Conservation (phyloP, 2,888 invertebrate genomes). For the Druceiella hillmani region DNA sequence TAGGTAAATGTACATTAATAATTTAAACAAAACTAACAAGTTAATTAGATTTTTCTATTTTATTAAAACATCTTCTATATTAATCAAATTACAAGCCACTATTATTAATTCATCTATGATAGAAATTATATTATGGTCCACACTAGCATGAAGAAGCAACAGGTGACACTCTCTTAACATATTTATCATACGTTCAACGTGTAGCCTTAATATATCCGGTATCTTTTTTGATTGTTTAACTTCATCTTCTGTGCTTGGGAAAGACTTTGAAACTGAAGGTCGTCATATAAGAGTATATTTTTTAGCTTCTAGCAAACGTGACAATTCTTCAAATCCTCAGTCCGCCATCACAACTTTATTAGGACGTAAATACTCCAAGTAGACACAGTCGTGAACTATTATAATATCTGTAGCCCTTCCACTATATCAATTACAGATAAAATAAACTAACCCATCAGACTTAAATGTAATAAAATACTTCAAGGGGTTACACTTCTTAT, state of each 20-base stretch:
- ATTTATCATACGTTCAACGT: slow-evolving; percentile 12
- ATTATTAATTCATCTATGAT: slow-evolving; percentile 9
- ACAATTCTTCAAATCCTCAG: too few relatives aligned
- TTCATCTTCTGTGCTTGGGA: slow-evolving; percentile 7
- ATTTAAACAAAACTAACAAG: slow-evolving; percentile 2
- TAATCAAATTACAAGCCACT: slow-evolving; percentile 7
- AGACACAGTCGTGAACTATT: too few relatives aligned
- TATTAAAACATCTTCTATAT: slow-evolving; percentile 6
- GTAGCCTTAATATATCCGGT: slow-evolving; percentile 11
- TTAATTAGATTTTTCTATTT: slow-evolving; percentile 13
- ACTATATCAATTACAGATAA: too few relatives aligned
- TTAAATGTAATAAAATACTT: too few relatives aligned
- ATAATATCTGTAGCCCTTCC: too few relatives aligned
- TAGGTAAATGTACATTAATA: slow-evolving; percentile 1
- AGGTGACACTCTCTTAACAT: slow-evolving; percentile 12
- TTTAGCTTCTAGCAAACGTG: too few relatives aligned
- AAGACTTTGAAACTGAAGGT: not conserved
- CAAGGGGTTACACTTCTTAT: too few relatives aligned
- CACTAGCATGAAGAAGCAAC: slow-evolving; percentile 7
- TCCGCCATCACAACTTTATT: too few relatives aligned
- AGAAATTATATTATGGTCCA: slow-evolving; percentile 6
- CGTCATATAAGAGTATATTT: slow-evolving; percentile 14
- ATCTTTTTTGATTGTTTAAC: slow-evolving; percentile 10
- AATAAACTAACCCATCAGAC: too few relatives aligned
- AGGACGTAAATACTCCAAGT: too few relatives aligned